Conservation (phyloP, 2,113 vertebrate genomes). For the Suncus etruscus region DNA sequence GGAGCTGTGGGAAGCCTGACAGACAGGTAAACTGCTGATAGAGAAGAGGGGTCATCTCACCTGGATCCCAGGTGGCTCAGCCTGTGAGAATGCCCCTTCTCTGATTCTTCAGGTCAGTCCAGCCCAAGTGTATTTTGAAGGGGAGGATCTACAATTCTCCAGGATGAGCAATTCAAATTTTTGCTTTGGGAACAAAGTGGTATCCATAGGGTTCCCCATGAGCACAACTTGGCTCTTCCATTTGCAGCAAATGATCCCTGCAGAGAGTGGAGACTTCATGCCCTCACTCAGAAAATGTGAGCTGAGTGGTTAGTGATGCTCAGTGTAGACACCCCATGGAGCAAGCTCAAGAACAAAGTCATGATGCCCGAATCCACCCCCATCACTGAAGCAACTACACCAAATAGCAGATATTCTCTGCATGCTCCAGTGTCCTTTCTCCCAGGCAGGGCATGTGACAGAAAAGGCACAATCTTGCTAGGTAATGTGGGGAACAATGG, state of each 20-base stretch:
- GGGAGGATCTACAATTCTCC: background rate
- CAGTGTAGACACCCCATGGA: background rate
- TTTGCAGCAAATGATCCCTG: background rate
- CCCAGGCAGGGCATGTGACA: too few species aligned
- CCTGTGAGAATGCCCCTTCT: background rate
- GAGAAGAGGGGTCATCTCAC: background rate
- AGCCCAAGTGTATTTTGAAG: background rate
- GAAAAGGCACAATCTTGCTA: conserved; percentile 62
- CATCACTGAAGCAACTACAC: conserved; percentile 39
- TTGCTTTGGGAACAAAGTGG: background rate
- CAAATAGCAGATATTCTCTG: conserved; percentile 36
- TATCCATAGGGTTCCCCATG: background rate
- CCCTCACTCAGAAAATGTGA: background rate
- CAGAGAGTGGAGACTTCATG: background rate
- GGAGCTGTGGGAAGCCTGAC: background rate
- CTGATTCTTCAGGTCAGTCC: background rate
- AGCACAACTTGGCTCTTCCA: background rate
- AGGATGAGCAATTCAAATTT: background rate
- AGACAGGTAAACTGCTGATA: too few species aligned
- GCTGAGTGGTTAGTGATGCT: background rate
- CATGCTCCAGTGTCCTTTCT: too few species aligned
- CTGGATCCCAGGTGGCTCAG: too few species aligned
- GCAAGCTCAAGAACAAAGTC: conserved; percentile 42
- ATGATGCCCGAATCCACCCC: background rate
- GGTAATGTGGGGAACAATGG: conserved; percentile 63